phyloP scores from a whole-genome alignment of 2,113 vertebrate species.

The Entelurus aequoreus region DNA sequence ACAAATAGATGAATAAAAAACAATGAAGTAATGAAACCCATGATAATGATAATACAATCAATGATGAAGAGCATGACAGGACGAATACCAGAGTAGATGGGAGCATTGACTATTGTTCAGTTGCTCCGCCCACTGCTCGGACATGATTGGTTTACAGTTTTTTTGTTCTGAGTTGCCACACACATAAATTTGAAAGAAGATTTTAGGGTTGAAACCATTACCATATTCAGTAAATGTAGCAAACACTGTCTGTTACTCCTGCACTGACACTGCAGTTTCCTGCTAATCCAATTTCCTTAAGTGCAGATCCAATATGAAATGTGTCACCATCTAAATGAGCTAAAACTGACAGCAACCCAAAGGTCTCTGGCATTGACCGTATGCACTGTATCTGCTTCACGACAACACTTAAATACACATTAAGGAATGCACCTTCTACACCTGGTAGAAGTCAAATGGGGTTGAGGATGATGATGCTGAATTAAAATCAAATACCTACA shows the following conservation, averaged over 20 bases:
- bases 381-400: slow-evolving; percentile 14
- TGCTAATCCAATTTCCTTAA: slow-evolving; percentile 11
- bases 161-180: background rate
- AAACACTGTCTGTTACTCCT: slow-evolving; percentile 2
- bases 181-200: background rate
- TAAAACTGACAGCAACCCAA: background rate
- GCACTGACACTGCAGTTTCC: slow-evolving; percentile 3
- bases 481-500: slow-evolving; percentile 77
- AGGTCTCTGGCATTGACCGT: slow-evolving; percentile 45
- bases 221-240: slow-evolving; percentile 1
- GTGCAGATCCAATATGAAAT: slow-evolving; percentile 5
- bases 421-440: slow-evolving; percentile 39
- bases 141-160: background rate
- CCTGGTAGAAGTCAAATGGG: slow-evolving; percentile 24
- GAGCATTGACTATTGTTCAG: background rate
- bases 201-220: background rate
- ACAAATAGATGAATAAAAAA: slow-evolving; percentile 26
- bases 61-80: slow-evolving; percentile 27
- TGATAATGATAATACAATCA: slow-evolving; percentile 31
- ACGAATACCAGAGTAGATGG: slow-evolving; percentile 46
- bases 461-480: slow-evolving; percentile 46
- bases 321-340: slow-evolving; percentile 1
- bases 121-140: background rate
- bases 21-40: slow-evolving; percentile 4
- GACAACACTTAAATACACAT: slow-evolving; percentile 32